Base-by-base conservation (phyloP, 2,797 vertebrate species). In the Dromococcyx pavoninus region DNA sequence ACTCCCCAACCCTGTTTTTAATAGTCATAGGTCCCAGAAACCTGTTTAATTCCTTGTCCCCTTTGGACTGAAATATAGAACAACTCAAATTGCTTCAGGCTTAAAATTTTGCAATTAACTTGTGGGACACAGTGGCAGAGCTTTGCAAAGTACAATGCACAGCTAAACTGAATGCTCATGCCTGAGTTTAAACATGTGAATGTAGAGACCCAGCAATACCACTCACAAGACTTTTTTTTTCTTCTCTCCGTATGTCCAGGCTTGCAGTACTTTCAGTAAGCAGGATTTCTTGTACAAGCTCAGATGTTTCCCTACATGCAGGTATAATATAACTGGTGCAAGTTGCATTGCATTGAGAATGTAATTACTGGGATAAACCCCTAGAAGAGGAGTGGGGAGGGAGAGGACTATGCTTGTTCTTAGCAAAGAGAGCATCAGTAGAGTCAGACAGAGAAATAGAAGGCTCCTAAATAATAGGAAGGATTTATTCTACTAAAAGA, bases 31-130 rank as follows among this genome's bases (percentile, higher is more conserved):
- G 44, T 65, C 25, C 33, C 24, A 93, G 86, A 89, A 77, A 16
- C 62, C 43, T 72, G 16, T 92, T 96, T 94, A 62, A 54, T 89
- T 89, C 78, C 30, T 89, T 81, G 58, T 62, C 13, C 70, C 87
- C 92, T 91, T 78, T 87, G 17, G 19, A 74, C 23, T 77, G 79
- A 74, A 96, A 77, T 80, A 74, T 5, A 95, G 90, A 90, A 61
- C 16, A 81, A 32, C 5, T 24, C 21, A 79, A 88, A 71, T 46
- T 77, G 9, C 83, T 82, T 66, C 17, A 24, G 39, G 21, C 77
- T 89, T 89, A 64, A 92, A 50, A n/a, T 87, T 86, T 70, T 92
- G 27, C 69, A 72, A 80, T 89, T 82, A 86, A 62, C 32, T 37
- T 23, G 48, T 43, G 61, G 54, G 46, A 86, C 51, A 39, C 7